Base-by-base conservation (phyloP, 2,113 vertebrate genomes). In the Noctilio leporinus region DNA sequence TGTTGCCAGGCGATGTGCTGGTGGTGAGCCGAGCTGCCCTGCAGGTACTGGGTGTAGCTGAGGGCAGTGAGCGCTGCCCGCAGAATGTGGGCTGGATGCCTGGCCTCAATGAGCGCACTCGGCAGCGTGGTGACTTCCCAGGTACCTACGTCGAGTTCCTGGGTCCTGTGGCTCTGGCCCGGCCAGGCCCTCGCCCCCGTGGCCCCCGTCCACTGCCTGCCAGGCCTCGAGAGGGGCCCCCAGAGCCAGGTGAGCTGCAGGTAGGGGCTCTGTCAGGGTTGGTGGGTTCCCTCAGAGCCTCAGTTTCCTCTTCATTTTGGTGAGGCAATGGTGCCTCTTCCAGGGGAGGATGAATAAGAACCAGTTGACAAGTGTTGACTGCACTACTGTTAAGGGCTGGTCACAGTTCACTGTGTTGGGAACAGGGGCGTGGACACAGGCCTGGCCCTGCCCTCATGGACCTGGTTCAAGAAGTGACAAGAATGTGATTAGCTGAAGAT, bases 121-220 rank as follows among this genome's bases (percentile, higher is more conserved):
- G 99, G 93, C 99, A 99, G 98, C 99, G 99, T 38, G 99, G 99
- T 0, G 99, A 99, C 97, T 99, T 99, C 81, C 99, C 99, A 0
- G 99, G 99, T 92, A 99, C 99, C 0, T 99, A 99, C 0, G 99
- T 99, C 33, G 98, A 99, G 98, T 99, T 99, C 5, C 97, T 99
- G 77, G 99, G 99, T 33, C 98, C 99, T 0, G 98, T 99, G 82
- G 98, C 98, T 96, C 99, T 99, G 97, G 95, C 98, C 0, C 97
- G 98, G 38, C 99, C 99, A 0, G 98, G 98, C 0, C 99, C 98
- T 94, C 98, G 99, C 28, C 99, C 99, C 24, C 98, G 99, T 2
- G 98, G 98, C 76, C 99, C 99, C 96, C 98, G 99, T 64, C 99
- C 99, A 0, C 97, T 99, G 65, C 99, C 99, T 0, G 99, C 98